Percentiles rank a stretch among this genome's conserved stretches.
Conservation (phyloP, 1,140 invertebrate genomes). For the Drosophila rufa region DNA sequence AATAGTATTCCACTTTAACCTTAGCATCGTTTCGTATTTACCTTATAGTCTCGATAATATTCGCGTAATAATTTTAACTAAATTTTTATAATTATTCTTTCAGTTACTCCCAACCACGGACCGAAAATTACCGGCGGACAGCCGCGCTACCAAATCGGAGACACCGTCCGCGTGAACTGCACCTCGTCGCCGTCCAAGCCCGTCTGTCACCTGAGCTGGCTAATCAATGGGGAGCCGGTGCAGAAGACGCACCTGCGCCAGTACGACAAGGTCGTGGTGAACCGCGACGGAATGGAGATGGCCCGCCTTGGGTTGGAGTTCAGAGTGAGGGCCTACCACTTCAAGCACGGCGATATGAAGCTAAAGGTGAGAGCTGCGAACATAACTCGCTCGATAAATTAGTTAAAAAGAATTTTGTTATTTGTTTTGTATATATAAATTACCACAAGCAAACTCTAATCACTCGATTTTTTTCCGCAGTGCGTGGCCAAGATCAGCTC, state of each 20-base stretch:
- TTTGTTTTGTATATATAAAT: too few relatives aligned
- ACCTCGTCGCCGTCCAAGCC: conserved; percentile 93
- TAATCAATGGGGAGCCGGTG: conserved; percentile 94
- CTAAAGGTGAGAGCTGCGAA: conserved; percentile 87
- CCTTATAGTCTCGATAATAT: background rate
- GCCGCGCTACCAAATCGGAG: conserved; percentile 92
- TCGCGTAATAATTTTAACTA: background rate
- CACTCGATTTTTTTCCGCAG: conserved; percentile 55
- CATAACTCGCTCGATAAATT: too few relatives aligned
- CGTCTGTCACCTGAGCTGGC: conserved; percentile 93
- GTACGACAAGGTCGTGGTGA: conserved; percentile 74
- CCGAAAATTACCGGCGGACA: conserved; percentile 92
- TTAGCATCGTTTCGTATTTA: too few relatives aligned
- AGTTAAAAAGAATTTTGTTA: too few relatives aligned
- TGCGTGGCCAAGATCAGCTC: conserved; percentile 94
- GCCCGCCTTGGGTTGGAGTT: conserved; percentile 91
- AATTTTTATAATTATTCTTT: conserved; percentile 58
- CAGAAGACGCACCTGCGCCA: conserved; percentile 84
- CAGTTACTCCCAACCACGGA: conserved; percentile 93
- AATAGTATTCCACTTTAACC: too few relatives aligned
- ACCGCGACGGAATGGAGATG: conserved; percentile 88
- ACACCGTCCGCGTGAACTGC: conserved; percentile 92
- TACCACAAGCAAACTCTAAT: too few relatives aligned
- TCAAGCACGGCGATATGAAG: conserved; percentile 92
- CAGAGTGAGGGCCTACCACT: conserved; percentile 90